Evolutionary conservation across 2,888 invertebrate genomes (phyloP), one percentile per base, ranked within the genome.

Genomic region (Andrena bicolor): DNA sequence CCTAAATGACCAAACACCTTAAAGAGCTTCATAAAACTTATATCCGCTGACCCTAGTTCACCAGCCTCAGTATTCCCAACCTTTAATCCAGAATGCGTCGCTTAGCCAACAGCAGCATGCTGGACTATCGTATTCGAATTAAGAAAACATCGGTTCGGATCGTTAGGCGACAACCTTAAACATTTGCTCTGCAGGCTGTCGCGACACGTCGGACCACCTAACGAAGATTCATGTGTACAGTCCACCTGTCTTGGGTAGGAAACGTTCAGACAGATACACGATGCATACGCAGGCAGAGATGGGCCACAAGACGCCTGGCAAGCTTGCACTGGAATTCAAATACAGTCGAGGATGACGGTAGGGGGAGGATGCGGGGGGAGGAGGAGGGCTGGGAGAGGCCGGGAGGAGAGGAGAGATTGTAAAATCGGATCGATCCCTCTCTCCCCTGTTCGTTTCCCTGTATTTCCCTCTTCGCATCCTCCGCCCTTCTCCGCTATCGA

Each of bases 351-450:
- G 61, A 60, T 32, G 2, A n/a, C 2, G 35, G 16, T 1, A 26
- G 1, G 16, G 28, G 20, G 26, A 41, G 20, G 20, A 41, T 6
- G 20, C 5, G 53, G 3, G 23, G 53, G 53, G 28, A 0, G 35
- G 10, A 2, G 35, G 35, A 35, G 35, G 51, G 20, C 88, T 84
- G 13, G n/a, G 1, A n/a, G 5, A 28, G 61, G 26, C 10, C 5
- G 49, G 35, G 28, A 23, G 51, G 51, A 5, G 26, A 20, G 26
- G 51, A 88, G 91, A 92, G 91, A 93, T 93, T 92, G 92, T 92
- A 92, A 92, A 93, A 93, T 93, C 90, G 89, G 86, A 92, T 92
- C 92, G 91, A 91, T 92, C 88, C 63, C 77, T 32, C 61, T 60
- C 26, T 28, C 49, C 26, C 16, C 49, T 48, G 68, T 53, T 70